Evolutionary conservation across 2,888 invertebrate species (phyloP).

Genomic region (Clitarchus hookeri): DNA sequence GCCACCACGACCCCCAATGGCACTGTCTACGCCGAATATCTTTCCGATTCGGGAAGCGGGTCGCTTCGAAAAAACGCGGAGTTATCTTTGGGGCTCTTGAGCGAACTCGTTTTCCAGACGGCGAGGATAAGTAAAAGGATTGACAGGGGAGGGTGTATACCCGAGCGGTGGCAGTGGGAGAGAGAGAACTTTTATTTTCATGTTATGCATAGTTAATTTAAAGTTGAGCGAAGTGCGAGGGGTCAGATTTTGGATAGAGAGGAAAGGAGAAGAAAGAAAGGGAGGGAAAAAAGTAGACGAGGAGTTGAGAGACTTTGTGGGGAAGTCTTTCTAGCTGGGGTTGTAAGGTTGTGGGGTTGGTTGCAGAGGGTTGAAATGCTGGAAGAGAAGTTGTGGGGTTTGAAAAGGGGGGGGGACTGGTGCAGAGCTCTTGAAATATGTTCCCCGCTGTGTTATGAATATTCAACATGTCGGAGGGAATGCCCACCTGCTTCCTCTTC

Average conservation of each 20-base stretch:
- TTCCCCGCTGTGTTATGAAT: slow-evolving; percentile 8
- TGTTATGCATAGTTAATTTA: slow-evolving; percentile 14
- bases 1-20: no score
- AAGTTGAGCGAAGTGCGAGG: not conserved
- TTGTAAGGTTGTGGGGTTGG: not conserved
- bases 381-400: not conserved
- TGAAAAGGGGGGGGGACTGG: not conserved
- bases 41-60: no score
- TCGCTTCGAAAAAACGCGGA: not conserved
- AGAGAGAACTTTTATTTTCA: slow-evolving; percentile 10
- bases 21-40: no score
- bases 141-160: not conserved
- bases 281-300: not conserved
- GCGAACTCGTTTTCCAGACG: not conserved
- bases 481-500: not conserved
- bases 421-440: not conserved
- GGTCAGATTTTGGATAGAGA: not conserved
- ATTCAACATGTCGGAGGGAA: not conserved
- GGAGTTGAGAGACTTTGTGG: slow-evolving; percentile 14
- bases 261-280: not conserved
- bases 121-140: not conserved
- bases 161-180: not conserved
- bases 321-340: not conserved
- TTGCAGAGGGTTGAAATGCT: not conserved
- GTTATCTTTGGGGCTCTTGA: not conserved